Base-by-base conservation (phyloP, 2,888 invertebrate species). In the Hermodice carunculata region DNA sequence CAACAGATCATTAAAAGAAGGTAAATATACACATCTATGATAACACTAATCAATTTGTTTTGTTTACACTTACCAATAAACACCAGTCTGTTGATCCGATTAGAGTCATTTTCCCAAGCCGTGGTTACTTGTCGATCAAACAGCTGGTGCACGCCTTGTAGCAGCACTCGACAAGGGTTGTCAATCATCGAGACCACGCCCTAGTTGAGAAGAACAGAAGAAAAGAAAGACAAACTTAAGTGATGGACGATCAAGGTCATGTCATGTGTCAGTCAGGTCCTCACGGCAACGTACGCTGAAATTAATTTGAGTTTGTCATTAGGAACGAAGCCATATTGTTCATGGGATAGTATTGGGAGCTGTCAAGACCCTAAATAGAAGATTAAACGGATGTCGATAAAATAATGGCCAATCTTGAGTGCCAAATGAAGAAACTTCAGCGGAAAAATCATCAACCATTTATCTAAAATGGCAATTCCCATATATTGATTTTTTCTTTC, bases 61-160 rank as follows among this genome's bases (percentile, higher is more conserved):
- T 37, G 37, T 37, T 26, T 11, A 53, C 19, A 60, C 60, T 60
- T 2, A 70, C 84, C 84, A 69, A 84, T 84, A 67, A 84, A 83
- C 3, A 84, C 81, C 11, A 84, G 52, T 44, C 78, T 76, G 61
- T 74, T 81, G 24, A 62, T 70, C 32, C 76, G 69, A 0, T 57
- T 29, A 31, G 78, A 76, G 3, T 63, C 58, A 0, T 58, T 51
- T 24, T 54, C 59, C 83, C 83, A 83, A 0, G 65, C 57, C 8
- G 80, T 81, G 1, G 83, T 83, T n/a, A 66, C 67, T 40, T 81
- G 80, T 14, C 76, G 70, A 62, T 84, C 83, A 61, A 80, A 84
- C 37, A 83, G 61, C 64, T 84, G 82, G 61, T 83, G 77, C 1
- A 84, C 84, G 19, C 82, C 82, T 59, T 84, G 84, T 4, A 84